Base-by-base conservation (phyloP, 2,797 vertebrate genomes). In the Gymnothorax reevesii region DNA sequence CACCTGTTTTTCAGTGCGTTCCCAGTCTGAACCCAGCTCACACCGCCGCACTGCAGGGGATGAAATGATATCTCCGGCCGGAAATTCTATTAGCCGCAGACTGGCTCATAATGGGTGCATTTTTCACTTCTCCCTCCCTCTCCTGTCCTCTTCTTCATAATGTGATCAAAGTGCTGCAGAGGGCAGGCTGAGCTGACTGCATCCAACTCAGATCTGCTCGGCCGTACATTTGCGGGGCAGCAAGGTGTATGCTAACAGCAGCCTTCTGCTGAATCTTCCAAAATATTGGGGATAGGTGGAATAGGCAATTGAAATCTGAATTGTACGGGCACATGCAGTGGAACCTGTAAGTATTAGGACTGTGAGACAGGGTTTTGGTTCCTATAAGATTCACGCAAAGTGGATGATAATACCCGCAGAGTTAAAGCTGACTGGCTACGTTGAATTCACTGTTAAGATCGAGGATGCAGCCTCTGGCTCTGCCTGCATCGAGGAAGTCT, bases 21-120 rank as follows among this genome's bases (percentile, higher is more conserved):
- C 27, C 83, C 88, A 84, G 86, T 64, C 82, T 91, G 92, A 92
- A 91, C 86, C 91, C 92, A 2, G 62, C 12, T 12, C 20, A n/a
- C 91, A 90, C 93, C 93, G 95, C 95, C 94, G 95, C 89, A 92
- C 54, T 87, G 13, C 86, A 57, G 88, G 93, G 94, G 94, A 95
- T 94, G 93, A 95, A 95, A 94, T 94, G 92, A 93, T 90, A 90
- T 91, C 86, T 77, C 88, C 88, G 82, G 93, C 91, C 92, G 92
- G 55, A 85, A 85, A 88, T 88, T 85, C 84, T 83, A 88, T 88
- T 88, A 88, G 66, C 55, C 80, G 27, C 84, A 83, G 87, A 17
- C 79, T 17, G 49, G 66, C 84, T 85, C 64, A 77, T 85, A 88
- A 88, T 86, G 42, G 69, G 62, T 54, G 71, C 62, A 82, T 60